phyloP scores from a whole-genome alignment of 1,140 invertebrate species.

The Radopholus similis region DNA sequence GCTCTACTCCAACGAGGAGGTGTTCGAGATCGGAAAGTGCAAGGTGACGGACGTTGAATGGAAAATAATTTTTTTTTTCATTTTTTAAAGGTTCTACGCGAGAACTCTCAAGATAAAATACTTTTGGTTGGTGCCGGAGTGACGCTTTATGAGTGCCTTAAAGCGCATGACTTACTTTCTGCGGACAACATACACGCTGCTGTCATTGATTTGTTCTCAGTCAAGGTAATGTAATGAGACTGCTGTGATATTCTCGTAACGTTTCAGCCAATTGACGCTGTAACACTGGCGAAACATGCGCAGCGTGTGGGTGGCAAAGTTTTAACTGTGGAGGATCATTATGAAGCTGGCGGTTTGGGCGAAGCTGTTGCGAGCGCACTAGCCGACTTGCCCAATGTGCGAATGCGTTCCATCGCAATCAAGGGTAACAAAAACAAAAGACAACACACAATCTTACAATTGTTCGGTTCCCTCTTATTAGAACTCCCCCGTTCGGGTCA shows the following conservation, averaged over 20 bases:
- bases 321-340: conserved; percentile 94
- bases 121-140: conserved; percentile 86
- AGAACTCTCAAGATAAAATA: conserved; percentile 72
- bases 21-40: conserved; percentile 70
- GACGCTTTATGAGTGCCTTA: conserved; percentile 83
- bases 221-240: conserved; percentile 67
- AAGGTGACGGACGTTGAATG: conserved; percentile 61
- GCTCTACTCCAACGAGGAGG: conserved; percentile 80
- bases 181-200: conserved; percentile 64
- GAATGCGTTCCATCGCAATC: conserved; percentile 82
- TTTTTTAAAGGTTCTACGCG: conserved; percentile 67
- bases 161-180: conserved; percentile 75
- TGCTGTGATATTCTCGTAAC: background rate
- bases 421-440: conserved; percentile 29
- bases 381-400: conserved; percentile 69
- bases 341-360: conserved; percentile 85
- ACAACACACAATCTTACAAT: background rate
- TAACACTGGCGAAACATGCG: conserved; percentile 74
- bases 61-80: background rate
- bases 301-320: conserved; percentile 75
- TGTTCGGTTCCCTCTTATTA: background rate
- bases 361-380: conserved; percentile 84
- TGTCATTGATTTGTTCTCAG: conserved; percentile 60
- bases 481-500: conserved; percentile 86
- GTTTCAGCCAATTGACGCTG: conserved; percentile 74